These are phyloP conservation scores for Microtus oregoni DNA, from an alignment of 2,113 vertebrate species.

Conservation along the genomic window DNA sequence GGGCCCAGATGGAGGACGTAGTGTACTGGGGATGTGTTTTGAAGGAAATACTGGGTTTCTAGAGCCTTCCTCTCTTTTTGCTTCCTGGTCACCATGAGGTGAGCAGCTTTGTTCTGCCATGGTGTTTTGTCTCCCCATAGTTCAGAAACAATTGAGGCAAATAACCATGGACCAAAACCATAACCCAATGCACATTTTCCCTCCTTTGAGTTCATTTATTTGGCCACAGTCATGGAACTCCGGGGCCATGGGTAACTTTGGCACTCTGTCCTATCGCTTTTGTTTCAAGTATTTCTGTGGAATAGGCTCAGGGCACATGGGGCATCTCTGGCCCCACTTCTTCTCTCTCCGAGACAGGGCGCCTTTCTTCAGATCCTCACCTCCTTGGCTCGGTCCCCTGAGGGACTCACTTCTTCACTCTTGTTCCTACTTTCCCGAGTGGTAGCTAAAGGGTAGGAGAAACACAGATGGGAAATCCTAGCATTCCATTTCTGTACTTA, in stretches of 20 bases:
- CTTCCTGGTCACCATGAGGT: background rate
- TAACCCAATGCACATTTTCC: background rate
- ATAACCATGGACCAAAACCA: background rate
- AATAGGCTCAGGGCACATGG: too few species aligned
- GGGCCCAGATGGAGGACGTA: background rate
- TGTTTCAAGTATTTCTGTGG: background rate
- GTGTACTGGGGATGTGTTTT: background rate
- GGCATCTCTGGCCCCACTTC: background rate
- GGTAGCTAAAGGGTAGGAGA: background rate
- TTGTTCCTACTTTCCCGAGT: background rate
- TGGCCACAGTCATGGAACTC: background rate
- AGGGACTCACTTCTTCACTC: background rate
- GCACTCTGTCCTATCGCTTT: background rate
- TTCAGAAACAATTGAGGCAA: background rate
- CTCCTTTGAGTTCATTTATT: background rate
- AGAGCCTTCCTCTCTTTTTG: background rate
- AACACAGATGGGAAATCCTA: background rate
- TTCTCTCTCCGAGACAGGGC: background rate
- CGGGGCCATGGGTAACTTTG: background rate
- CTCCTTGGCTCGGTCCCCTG: background rate
- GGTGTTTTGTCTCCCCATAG: background rate
- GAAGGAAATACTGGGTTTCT: background rate
- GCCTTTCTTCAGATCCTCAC: background rate
- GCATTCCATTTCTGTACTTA: background rate
- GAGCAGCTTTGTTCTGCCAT: background rate